These are phyloP conservation scores for Stylophora pistillata DNA, from an alignment of 64 coral and sea anemone species.

Conservation along the genomic window DNA sequence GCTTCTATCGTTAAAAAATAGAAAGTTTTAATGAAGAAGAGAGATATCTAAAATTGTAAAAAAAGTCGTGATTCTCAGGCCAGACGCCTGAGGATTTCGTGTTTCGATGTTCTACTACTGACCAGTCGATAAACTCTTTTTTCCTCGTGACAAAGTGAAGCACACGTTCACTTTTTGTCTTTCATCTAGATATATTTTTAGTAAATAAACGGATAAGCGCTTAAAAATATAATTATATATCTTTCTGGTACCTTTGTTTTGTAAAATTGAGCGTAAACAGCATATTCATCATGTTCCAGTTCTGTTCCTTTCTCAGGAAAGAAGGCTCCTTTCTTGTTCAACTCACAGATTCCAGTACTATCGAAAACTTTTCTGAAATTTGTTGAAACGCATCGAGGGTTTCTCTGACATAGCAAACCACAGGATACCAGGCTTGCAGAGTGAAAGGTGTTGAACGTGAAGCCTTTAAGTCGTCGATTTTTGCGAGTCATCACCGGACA, in stretches of 20 bases:
- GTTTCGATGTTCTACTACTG: too few species aligned
- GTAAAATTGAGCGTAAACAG: background rate
- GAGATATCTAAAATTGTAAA: too few species aligned
- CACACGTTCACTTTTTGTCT: too few species aligned
- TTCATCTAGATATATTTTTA: too few species aligned
- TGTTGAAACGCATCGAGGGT: slow-evolving; percentile 16
- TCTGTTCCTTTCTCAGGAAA: background rate
- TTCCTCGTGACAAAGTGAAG: too few species aligned
- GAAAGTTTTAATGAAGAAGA: too few species aligned
- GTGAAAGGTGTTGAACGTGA: background rate
- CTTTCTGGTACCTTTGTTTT: background rate
- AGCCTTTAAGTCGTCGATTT: background rate
- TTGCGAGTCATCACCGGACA: slow-evolving; percentile 8
- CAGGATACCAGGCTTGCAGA: slow-evolving; percentile 2
- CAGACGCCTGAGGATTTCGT: too few species aligned
- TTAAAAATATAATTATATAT: too few species aligned
- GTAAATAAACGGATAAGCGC: too few species aligned
- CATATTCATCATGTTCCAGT: background rate
- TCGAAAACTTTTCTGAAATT: background rate
- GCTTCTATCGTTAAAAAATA: too few species aligned
- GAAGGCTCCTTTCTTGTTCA: background rate
- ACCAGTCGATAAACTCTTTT: too few species aligned
- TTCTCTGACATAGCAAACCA: slow-evolving; percentile 13
- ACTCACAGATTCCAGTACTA: background rate
- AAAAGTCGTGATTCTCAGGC: too few species aligned